Base-by-base conservation (phyloP, 2,797 vertebrate genomes). In the Alcedo quadribrachys region DNA sequence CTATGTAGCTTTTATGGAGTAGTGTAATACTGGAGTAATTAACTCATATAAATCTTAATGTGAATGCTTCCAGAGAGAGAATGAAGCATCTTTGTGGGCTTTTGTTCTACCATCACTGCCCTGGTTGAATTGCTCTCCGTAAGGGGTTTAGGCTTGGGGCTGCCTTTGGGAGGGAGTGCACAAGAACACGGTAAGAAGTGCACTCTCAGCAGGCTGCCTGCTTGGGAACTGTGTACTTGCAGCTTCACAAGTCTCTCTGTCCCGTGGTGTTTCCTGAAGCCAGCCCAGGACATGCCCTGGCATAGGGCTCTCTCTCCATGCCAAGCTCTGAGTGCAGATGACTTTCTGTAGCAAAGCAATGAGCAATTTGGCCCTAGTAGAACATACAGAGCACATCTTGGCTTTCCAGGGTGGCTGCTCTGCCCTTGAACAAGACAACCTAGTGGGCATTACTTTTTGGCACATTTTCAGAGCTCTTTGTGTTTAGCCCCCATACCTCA, bases 21-120 rank as follows among this genome's bases (percentile, higher is more conserved):
- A 33, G 37, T 21, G 43, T 42, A 51, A 48, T 33, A 2, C 25
- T 24, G 25, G 50, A 32, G 46, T 55, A 45, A 75, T 85, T 69
- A 85, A 77, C 22, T 65, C 0, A 0, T 0, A 5, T 37, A 20
- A 46, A 43, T 28, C 50, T 73, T 53, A 19, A 32, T 6, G 55
- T 12, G 63, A 33, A 35, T 2, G 37, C 27, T 89, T 14, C 24
- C 2, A 0, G 51, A 30, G 81, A 71, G 75, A 74, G 65, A 42
- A 57, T 12, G 4, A 35, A 83, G 81, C 2, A 1, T 35, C 35
- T 68, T 50, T 8, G 2, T 32, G 46, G 30, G 57, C 20, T 74
- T 16, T 18, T 4, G 18, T 30, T n/a, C 27, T 24, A 10, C n/a
- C 6, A 6, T 6, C n/a, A 4, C 42, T 17, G 35, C 12, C 0